Conservation (phyloP, 2,797 vertebrate genomes). For the Strix occidentalis region DNA sequence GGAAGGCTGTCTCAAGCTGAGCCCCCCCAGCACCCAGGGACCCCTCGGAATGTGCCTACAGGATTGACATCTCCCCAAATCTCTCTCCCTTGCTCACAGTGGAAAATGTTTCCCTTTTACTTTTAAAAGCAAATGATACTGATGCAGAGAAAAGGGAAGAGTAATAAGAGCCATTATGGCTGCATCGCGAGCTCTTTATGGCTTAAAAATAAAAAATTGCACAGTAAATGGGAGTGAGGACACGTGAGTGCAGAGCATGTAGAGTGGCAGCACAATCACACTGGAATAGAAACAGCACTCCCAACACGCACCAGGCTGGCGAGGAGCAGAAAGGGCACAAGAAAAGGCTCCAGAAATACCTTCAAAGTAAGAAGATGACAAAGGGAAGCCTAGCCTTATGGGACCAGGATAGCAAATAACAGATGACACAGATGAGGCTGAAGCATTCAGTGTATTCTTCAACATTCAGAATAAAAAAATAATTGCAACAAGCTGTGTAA, state of each 20-base stretch:
- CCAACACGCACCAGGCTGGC: neutral
- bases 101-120: neutral
- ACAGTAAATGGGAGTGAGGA: neutral
- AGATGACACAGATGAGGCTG: neutral
- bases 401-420: neutral
- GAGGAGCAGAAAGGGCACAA: neutral
- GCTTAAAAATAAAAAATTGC: neutral
- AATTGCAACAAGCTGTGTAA: conserved; percentile 4
- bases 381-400: neutral
- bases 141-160: neutral
- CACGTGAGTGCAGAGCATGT: neutral
- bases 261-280: neutral
- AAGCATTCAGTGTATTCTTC: neutral
- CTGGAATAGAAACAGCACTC: neutral
- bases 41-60: fast-evolving
- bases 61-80: neutral
- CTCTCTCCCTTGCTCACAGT: neutral
- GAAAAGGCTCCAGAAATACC: conserved; percentile 32
- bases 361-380: conserved; percentile 29
- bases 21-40: neutral
- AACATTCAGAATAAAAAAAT: neutral
- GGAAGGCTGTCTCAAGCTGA: neutral
- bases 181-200: neutral
- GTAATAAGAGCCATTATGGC: neutral
- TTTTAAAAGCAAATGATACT: neutral